Conservation (phyloP, 2,113 vertebrate genomes). For the Suricata suricatta region DNA sequence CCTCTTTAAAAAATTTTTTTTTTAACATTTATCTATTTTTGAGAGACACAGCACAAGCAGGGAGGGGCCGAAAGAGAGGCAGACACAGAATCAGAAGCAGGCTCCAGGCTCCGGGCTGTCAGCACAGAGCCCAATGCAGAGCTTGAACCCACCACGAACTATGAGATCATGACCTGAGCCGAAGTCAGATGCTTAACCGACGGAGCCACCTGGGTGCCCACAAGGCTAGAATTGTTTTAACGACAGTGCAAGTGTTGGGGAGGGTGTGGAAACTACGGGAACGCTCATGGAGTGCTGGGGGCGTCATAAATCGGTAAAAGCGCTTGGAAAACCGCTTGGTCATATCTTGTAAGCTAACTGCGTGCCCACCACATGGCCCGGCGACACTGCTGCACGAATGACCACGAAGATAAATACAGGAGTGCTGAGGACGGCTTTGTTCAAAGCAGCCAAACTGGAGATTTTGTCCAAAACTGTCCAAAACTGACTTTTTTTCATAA, state of each 20-base stretch:
- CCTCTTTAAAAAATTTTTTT: background rate
- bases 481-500: background rate
- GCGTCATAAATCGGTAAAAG: background rate
- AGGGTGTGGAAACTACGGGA: background rate
- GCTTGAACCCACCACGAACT: no score
- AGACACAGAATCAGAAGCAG: no score
- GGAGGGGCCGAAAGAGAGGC: no score
- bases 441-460: background rate
- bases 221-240: background rate
- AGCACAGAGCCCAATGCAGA: no score
- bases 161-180: no score
- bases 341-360: background rate
- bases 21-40: no score
- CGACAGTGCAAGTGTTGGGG: background rate
- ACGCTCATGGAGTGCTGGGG: background rate
- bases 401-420: fast-evolving
- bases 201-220: background rate
- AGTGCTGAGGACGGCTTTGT: background rate
- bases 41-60: no score
- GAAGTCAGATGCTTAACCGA: no score
- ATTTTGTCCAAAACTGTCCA: no score
- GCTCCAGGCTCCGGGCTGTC: no score
- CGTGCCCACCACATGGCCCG: background rate
- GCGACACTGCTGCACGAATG: background rate
- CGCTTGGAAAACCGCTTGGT: background rate